Conservation (phyloP, 2,797 vertebrate species). For the Chaetodon trifasciatus region DNA sequence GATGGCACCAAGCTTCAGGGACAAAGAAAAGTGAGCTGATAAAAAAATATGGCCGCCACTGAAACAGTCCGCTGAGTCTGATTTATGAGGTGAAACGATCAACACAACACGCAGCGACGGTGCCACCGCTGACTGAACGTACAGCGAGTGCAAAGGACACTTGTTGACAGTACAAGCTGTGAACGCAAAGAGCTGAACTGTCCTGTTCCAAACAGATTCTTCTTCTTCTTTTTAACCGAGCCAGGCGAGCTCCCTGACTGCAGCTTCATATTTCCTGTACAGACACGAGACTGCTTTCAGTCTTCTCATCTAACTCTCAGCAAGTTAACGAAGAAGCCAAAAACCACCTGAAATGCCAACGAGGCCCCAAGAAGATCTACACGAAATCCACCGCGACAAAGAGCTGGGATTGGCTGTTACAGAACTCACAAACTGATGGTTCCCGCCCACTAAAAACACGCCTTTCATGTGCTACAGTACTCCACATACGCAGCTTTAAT, state of each 20-base stretch:
- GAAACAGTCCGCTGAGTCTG: neutral
- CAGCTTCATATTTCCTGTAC: neutral
- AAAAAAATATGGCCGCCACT: neutral
- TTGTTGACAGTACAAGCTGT: neutral
- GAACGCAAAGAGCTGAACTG: neutral
- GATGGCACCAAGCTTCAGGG: neutral
- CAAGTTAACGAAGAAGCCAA: neutral
- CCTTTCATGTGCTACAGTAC: conserved; percentile 50
- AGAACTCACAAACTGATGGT: conserved; percentile 25
- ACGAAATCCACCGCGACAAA: conserved; percentile 51
- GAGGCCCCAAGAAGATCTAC: neutral
- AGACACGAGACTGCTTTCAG: neutral
- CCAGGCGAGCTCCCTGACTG: neutral
- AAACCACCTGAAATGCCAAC: neutral
- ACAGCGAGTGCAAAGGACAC: conserved; percentile 8
- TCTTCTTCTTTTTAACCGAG: neutral
- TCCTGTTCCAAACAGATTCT: neutral
- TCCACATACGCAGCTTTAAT: conserved; percentile 53
- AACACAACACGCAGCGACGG: neutral
- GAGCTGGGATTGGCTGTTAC: conserved; percentile 26
- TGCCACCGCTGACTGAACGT: neutral
- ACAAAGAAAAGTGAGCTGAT: neutral
- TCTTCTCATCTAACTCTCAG: neutral
- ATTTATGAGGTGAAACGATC: neutral
- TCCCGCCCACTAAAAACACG: conserved; percentile 21